Base-by-base conservation (phyloP, 2,888 invertebrate genomes). In the Rotaria macrura region DNA sequence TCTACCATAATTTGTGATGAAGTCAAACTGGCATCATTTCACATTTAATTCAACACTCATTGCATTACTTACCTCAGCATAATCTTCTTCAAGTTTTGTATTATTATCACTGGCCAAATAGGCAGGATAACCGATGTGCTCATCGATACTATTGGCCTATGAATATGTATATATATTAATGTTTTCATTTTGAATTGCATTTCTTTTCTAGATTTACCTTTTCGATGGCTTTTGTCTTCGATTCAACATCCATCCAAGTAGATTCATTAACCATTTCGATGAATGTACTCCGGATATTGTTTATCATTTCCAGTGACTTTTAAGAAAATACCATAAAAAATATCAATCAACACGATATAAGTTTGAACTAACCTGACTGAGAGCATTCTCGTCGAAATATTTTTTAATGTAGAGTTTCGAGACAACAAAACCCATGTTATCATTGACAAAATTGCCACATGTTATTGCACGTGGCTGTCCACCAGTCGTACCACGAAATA, bases 171-270 rank as follows among this genome's bases (percentile, higher is more conserved):
- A n/a, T n/a, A n/a, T 57, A n/a, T n/a, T 29, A 29, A 10, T 57
- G 1, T 29, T 57, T 57, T 29, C 2, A 52, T 20, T 57, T 57
- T 29, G 14, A 10, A 52, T 23, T 52, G 6, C 17, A 20, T 4
- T 52, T 20, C 4, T 20, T 2, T 20, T 65, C n/a, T 5, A 14
- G 29, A 88, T 43, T 87, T 84, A 91, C 91, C 89, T 91, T 91
- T 86, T 89, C 89, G 84, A 88, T 89, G 3, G 91, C 91, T 84
- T 89, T 89, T 87, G 89, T 89, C 89, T 93, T 0, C 5, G 97
- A 97, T 87, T 92, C 91, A 0, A 93, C 93, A 89, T 97, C 97
- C 97, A 97, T 97, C 97, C 97, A 97, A 84, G 94, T 93, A 89
- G 95, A 95, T 88, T 94, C 94, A 0, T 93, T 93, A 25, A 96